Conservation (phyloP, 23 tunicate genomes). For the Halocynthia roretzi region DNA sequence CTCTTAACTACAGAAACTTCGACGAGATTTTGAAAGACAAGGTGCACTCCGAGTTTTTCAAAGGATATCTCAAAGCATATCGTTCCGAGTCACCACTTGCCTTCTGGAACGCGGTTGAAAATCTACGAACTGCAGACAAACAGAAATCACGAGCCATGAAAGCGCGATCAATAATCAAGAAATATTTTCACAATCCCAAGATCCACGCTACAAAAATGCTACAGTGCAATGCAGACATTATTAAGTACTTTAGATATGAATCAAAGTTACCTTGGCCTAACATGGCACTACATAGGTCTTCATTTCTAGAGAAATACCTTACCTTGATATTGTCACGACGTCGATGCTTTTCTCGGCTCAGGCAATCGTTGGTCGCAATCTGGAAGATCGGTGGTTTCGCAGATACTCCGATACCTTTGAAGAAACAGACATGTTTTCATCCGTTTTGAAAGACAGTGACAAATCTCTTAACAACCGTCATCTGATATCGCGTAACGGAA, state of each 20-base stretch:
- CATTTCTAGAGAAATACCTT: slow-evolving; percentile 43
- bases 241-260: slow-evolving; percentile 25
- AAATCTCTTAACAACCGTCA: not conserved
- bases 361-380: slow-evolving; percentile 27
- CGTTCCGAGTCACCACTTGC: slow-evolving; percentile 37
- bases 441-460: not conserved
- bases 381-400: slow-evolving; percentile 65
- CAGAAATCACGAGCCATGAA: slow-evolving; percentile 36
- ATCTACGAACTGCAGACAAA: slow-evolving; percentile 32
- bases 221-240: slow-evolving; percentile 63
- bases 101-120: slow-evolving; percentile 75
- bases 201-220: slow-evolving; percentile 35
- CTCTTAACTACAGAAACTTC: slow-evolving; percentile 32
- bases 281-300: not conserved
- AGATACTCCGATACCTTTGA: slow-evolving; percentile 59
- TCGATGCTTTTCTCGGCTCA: slow-evolving; percentile 53
- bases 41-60: slow-evolving; percentile 55
- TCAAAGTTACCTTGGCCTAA: not conserved
- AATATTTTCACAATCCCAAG: slow-evolving; percentile 61
- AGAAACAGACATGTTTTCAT: slow-evolving; percentile 5
- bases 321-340: slow-evolving; percentile 48
- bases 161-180: slow-evolving; percentile 46
- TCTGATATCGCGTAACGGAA: slow-evolving; percentile 8
- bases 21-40: slow-evolving; percentile 43
- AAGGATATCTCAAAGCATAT: slow-evolving; percentile 47